Conservation (phyloP, 2,797 vertebrate genomes). For the Pseudomugil tenellus region DNA sequence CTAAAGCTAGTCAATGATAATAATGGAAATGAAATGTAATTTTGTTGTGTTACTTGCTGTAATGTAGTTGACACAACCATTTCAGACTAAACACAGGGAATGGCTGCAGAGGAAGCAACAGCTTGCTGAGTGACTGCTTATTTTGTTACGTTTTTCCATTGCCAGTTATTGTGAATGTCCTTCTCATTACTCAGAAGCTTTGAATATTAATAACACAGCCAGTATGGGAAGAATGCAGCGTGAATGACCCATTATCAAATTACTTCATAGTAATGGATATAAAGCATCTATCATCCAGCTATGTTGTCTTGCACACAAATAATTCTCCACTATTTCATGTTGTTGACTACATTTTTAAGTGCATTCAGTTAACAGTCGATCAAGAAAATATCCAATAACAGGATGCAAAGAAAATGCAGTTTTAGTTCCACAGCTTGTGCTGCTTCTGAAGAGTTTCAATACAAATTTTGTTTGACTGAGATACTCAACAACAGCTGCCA, state of each 20-base stretch:
- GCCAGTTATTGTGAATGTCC: slow-evolving; percentile 34
- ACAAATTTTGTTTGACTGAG: slow-evolving; percentile 19
- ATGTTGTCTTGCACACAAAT: background rate
- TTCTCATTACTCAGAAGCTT: slow-evolving; percentile 18
- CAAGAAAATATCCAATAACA: background rate
- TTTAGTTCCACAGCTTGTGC: slow-evolving; percentile 2
- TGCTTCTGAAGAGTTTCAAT: slow-evolving; percentile 12
- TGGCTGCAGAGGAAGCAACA: slow-evolving; percentile 27
- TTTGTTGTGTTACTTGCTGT: slow-evolving; percentile 26
- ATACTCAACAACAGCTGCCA: slow-evolving; percentile 14
- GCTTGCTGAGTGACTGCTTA: slow-evolving; percentile 31
- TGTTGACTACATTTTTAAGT: slow-evolving; percentile 12
- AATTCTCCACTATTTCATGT: no score
- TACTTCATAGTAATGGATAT: background rate
- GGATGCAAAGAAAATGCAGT: slow-evolving; percentile 8
- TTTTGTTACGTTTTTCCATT: slow-evolving; percentile 29
- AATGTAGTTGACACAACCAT: slow-evolving; percentile 28
- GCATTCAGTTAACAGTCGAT: background rate
- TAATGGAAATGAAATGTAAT: slow-evolving; percentile 22
- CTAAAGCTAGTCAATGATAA: slow-evolving; percentile 16
- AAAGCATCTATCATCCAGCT: slow-evolving; percentile 3
- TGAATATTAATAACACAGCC: slow-evolving; percentile 35
- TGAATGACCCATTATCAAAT: slow-evolving; percentile 18
- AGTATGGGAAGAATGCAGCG: background rate
- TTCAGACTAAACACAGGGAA: slow-evolving; percentile 21